Percentiles rank a stretch among this genome's conserved stretches.
These are phyloP conservation scores for Elachura formosa DNA, from an alignment of 2,113 vertebrate genomes.

Conservation along the genomic window DNA sequence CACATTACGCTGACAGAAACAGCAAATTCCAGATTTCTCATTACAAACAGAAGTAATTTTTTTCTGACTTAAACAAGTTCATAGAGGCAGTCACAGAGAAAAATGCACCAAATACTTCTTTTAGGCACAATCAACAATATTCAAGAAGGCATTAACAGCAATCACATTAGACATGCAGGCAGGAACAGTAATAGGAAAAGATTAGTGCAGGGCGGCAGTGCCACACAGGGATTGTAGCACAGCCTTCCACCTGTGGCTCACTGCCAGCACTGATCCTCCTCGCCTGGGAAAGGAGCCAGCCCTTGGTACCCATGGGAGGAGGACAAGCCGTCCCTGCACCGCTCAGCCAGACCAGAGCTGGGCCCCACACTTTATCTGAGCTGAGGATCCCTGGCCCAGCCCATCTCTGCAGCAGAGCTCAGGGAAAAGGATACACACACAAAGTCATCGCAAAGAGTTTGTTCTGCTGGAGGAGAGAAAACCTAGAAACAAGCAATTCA, in stretches of 20 bases:
- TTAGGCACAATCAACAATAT: not conserved
- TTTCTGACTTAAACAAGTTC: not conserved
- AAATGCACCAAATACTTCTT: not conserved
- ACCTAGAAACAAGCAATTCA: not conserved
- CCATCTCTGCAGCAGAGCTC: not conserved
- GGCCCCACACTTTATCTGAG: not conserved
- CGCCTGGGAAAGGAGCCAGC: not conserved
- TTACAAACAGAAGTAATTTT: not conserved
- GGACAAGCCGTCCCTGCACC: not conserved
- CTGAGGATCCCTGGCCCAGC: not conserved
- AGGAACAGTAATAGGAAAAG: not conserved
- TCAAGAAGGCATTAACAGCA: not conserved
- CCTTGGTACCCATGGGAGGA: not conserved
- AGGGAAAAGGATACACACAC: not conserved
- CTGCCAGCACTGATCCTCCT: not conserved
- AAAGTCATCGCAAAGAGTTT: not conserved
- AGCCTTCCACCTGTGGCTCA: accelerated
- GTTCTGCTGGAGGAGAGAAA: not conserved
- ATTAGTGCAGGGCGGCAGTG: not conserved
- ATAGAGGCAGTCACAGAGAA: not conserved
- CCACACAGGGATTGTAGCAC: not conserved
- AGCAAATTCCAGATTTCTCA: not conserved
- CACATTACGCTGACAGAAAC: not conserved
- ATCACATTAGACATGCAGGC: not conserved
- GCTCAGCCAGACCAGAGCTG: not conserved